phyloP scores from a whole-genome alignment of 2,113 vertebrate genomes.

The Neodon shergylaensis region DNA sequence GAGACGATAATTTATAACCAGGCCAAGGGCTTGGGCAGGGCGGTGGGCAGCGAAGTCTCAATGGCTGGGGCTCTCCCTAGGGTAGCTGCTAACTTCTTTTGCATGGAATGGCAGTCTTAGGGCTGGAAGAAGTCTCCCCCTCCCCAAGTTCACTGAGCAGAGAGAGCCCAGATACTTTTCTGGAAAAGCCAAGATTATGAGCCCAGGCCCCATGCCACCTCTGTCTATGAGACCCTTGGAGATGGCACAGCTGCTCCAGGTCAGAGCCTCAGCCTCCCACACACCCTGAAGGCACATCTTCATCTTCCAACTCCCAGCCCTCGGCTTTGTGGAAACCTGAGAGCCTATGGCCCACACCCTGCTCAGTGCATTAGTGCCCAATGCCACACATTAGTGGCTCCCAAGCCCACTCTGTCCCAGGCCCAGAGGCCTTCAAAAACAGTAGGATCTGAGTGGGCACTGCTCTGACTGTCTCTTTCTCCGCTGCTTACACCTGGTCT shows the following conservation, averaged over 20 bases:
- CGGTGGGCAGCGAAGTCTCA: neutral
- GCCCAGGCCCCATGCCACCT: neutral
- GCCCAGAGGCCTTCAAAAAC: neutral
- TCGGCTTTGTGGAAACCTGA: neutral
- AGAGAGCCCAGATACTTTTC: neutral
- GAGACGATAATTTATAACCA: neutral
- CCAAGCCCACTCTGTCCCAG: neutral
- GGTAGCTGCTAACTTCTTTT: neutral
- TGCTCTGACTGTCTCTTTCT: no score
- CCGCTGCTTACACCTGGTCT: neutral
- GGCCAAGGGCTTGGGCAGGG: neutral
- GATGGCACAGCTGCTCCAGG: neutral
- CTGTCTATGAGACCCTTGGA: neutral
- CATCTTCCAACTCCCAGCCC: neutral
- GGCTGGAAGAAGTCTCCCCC: neutral
- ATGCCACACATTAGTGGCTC: neutral
- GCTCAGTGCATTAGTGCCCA: neutral
- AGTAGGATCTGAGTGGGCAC: neutral
- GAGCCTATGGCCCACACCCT: neutral
- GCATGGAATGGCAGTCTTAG: neutral
- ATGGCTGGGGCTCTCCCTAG: no score
- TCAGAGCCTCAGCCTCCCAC: neutral
- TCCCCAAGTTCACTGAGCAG: neutral
- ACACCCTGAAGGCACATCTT: neutral
- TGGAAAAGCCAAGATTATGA: neutral